Evolutionary conservation across 2,797 vertebrate species (phyloP), one percentile per base, ranked within the genome.

Genomic region (Heterohyrax brucei): DNA sequence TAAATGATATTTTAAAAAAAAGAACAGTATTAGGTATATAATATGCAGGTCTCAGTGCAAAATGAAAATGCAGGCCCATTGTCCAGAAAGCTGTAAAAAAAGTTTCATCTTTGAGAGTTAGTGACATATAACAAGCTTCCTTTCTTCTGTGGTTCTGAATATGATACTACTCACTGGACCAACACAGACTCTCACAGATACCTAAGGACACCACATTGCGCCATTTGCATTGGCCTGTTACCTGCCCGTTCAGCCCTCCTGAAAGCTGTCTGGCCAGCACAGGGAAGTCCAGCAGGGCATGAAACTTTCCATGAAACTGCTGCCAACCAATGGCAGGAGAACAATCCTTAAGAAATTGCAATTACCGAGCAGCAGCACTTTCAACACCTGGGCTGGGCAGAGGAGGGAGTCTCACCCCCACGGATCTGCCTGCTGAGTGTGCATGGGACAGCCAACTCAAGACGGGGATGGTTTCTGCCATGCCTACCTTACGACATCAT

Each of bases 51-150:
- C 14, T 87, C 24, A 53, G 48, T 26, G 14, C 21, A 75, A 95
- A 78, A 91, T 86, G 24, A 90, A 90, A 89, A 95, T 7, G 19
- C 2, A 64, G 10, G 13, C 13, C 28, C 30, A 16, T 81, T 89
- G 30, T 83, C 81, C 33, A 86, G 76, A 93, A 91, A 28, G 4
- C 56, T 30, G 22, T n/a, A 1, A 14, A 39, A 39, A 13, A 21
- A 68, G 0, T 70, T 8, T 33, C 89, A n/a, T 72, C n/a, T 33
- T 72, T 8, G 39, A 78, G n/a, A 79, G 33, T 1, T 80, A 68
- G 10, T 61, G 78, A 88, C n/a, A 75, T 59, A 13, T 13, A 62
- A 81, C 46, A 8, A 26, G 6, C 28, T 68, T n/a, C 6, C 59
- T 87, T 83, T 79, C 39, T 82, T 21, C n/a, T 56, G 21, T 81